phyloP scores from a whole-genome alignment of 92 coral and sea anemone genomes.

The Bergia puertoricense region DNA sequence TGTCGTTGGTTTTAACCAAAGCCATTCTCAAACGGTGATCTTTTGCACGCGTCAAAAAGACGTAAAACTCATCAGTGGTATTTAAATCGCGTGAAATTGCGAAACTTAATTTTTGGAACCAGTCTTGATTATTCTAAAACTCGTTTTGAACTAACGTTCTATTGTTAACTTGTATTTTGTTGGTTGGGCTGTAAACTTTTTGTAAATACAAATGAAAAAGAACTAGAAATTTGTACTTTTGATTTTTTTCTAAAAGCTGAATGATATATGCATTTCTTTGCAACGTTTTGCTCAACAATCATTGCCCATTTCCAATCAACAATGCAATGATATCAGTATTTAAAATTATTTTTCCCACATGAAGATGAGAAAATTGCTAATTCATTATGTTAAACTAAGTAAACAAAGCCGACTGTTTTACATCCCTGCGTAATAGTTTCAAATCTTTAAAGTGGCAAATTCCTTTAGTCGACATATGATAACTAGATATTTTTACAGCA shows the following conservation, averaged over 20 bases:
- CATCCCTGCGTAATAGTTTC: neutral
- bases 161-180: slow-evolving; percentile 18
- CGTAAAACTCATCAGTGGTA: neutral
- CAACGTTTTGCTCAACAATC: neutral
- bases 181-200: neutral
- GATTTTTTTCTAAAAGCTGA: neutral
- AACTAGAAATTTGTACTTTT: neutral
- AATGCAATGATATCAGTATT: neutral
- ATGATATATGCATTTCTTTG: neutral
- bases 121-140: neutral
- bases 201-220: neutral
- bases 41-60: slow-evolving; percentile 21
- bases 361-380: neutral
- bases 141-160: neutral
- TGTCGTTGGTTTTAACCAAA: slow-evolving; percentile 32
- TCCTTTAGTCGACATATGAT: neutral
- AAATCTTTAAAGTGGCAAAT: neutral
- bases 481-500: neutral
- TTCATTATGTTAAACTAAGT: neutral
- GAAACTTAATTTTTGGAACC: neutral
- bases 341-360: neutral
- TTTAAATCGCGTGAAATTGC: slow-evolving; percentile 20
- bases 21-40: slow-evolving; percentile 20
- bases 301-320: neutral
- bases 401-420: neutral